Evolutionary conservation across 2,888 invertebrate genomes (phyloP), one percentile per base, ranked within the genome.

Genomic region (Ctena decussata): DNA sequence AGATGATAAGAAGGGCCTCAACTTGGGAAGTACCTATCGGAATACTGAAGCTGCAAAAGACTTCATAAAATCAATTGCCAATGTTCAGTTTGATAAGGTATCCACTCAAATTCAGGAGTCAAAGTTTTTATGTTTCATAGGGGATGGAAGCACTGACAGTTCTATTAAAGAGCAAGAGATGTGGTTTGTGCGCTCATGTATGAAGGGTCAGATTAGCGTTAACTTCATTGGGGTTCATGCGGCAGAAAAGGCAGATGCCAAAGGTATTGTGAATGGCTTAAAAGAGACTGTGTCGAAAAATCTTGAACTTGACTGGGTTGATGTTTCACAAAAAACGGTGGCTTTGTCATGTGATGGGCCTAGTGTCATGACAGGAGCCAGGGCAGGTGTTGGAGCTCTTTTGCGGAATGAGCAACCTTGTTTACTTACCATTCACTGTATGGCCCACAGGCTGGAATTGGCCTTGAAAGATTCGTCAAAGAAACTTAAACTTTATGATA

Each of bases 111-210:
- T 82, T 0, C 46, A 12, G 0, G 11, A 65, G 0, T 8, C 65
- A 8, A 73, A 69, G 49, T 86, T 82, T 74, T 3, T 77, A 0
- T 74, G 74, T 71, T 15, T 83, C 8, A 86, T 86, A 6, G 80
- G 82, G 24, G 86, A 86, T 74, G 86, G 86, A 0, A 82, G 82
- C 32, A 85, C 82, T 11, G 85, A 85, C 44, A 27, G 39, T 11
- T 24, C 75, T 57, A 57, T 85, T 18, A 60, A 75, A 15, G 86
- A 86, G 60, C 86, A 86, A 37, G 86, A 86, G 60, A 85, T 87
- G 80, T 84, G 80, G 87, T 87, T 73, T 65, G 41, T 41, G 0
- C 30, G 83, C 15, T 41, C 71, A 18, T 82, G 77, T 77, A 24
- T 3, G 12, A 30, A 46, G 15, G 84, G 87, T 24, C 32, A 74